Conservation (phyloP, 2,113 vertebrate genomes). For the Crocuta crocuta region DNA sequence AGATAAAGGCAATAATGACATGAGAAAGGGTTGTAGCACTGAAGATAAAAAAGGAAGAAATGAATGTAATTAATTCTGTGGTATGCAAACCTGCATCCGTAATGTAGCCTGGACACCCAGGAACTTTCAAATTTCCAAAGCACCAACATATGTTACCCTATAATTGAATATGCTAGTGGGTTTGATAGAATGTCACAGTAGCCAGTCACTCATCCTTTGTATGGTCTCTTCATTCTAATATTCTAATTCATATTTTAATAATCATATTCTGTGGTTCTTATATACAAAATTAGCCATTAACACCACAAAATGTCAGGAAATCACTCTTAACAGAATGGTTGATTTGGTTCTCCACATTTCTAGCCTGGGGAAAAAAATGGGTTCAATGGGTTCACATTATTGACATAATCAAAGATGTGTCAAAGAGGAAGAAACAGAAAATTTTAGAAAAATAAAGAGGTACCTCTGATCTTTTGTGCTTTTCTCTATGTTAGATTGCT, state of each 20-base stretch:
- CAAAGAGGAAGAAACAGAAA: background rate
- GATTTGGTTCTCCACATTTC: background rate
- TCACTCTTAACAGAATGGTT: background rate
- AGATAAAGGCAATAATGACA: background rate
- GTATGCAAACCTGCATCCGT: background rate
- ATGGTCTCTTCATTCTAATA: background rate
- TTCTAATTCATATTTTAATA: background rate
- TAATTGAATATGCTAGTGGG: background rate
- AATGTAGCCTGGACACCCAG: background rate
- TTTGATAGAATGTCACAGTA: background rate
- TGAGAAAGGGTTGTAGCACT: background rate
- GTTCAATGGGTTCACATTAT: background rate
- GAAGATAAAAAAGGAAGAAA: background rate
- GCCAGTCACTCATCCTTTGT: background rate
- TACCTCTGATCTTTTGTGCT: background rate
- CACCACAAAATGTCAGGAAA: constrained; percentile 10
- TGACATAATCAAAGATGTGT: background rate
- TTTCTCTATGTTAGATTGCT: background rate
- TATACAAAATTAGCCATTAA: background rate
- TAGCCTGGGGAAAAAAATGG: background rate
- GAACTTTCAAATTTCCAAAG: background rate
- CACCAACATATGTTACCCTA: background rate
- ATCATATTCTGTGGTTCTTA: background rate
- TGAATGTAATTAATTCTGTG: background rate
- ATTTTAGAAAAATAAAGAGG: background rate